Percentiles rank a stretch among this genome's conserved stretches.
Evolutionary conservation across 2,797 vertebrate species (phyloP).

Genomic region (Cyclopterus lumpus): DNA sequence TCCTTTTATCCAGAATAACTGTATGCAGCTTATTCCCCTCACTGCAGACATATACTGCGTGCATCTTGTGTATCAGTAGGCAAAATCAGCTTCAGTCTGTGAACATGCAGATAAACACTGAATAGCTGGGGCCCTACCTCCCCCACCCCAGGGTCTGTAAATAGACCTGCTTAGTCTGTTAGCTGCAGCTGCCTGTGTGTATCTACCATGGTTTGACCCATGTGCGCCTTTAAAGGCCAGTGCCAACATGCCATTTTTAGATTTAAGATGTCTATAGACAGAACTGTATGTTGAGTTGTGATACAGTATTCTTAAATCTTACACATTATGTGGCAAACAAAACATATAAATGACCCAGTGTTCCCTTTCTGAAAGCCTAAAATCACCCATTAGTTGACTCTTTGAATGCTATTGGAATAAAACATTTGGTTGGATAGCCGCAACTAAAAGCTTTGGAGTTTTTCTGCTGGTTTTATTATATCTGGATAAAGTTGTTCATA

Average conservation of each 20-base stretch:
- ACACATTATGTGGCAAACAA: background rate
- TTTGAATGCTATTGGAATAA: background rate
- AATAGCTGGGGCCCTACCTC: background rate
- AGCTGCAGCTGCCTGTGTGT: constrained; percentile 68
- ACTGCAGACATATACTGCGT: background rate
- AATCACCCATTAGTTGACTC: background rate
- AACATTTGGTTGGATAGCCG: background rate
- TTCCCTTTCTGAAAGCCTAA: background rate
- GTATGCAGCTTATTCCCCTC: background rate
- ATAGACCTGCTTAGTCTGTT: constrained; percentile 59
- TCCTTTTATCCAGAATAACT: background rate
- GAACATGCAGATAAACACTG: background rate
- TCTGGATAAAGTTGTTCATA: background rate
- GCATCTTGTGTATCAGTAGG: background rate
- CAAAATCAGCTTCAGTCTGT: background rate
- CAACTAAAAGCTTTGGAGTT: background rate
- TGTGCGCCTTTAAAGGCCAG: constrained; percentile 45
- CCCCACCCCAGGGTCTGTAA: constrained; percentile 50
- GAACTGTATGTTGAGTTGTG: constrained; percentile 6
- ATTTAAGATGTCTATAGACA: constrained; percentile 10
- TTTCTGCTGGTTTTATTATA: background rate
- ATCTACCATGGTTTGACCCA: constrained; percentile 34
- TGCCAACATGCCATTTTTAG: constrained; percentile 49
- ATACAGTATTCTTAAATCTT: background rate
- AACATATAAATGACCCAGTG: background rate